Conservation (phyloP, 2,797 vertebrate genomes). For the Caiman crocodilus region DNA sequence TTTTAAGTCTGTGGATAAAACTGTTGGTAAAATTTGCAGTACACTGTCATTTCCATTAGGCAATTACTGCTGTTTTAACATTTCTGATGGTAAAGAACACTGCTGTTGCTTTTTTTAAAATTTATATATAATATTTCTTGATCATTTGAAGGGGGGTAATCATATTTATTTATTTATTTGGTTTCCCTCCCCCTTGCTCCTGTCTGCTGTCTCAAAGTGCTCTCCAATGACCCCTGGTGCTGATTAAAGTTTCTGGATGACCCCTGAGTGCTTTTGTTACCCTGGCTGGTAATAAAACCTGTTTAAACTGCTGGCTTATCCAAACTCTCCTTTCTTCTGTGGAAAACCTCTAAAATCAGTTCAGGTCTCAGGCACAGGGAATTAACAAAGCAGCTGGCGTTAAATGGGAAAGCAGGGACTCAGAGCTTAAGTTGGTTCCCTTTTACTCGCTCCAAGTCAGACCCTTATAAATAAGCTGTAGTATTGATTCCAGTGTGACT, state of each 20-base stretch:
- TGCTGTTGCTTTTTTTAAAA: background rate
- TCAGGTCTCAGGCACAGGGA: constrained; percentile 56
- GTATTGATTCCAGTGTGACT: background rate
- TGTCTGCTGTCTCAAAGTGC: constrained; percentile 76
- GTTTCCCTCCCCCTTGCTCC: constrained; percentile 69
- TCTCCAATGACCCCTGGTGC: constrained; percentile 90
- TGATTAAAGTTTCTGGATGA: constrained; percentile 88
- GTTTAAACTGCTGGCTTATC: constrained; percentile 77
- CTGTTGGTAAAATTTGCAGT: constrained; percentile 75
- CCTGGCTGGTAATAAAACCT: constrained; percentile 85
- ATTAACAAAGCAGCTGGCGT: background rate
- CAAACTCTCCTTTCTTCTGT: constrained; percentile 65
- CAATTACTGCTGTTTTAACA: constrained; percentile 62
- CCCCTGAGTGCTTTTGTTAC: constrained; percentile 87
- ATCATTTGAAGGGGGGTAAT: constrained; percentile 15
- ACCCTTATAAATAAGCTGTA: background rate
- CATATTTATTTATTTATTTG: constrained; percentile 76
- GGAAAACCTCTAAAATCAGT: constrained; percentile 63
- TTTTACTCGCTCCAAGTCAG: background rate
- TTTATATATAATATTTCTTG: background rate
- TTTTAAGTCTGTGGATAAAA: constrained; percentile 69
- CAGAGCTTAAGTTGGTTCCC: background rate
- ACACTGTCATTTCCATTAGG: constrained; percentile 71
- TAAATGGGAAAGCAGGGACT: background rate
- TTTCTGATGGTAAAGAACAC: constrained; percentile 72